Evolutionary conservation across 2,888 invertebrate species (phyloP), one percentile per base, ranked within the genome.

Genomic region (Bombylius major): DNA sequence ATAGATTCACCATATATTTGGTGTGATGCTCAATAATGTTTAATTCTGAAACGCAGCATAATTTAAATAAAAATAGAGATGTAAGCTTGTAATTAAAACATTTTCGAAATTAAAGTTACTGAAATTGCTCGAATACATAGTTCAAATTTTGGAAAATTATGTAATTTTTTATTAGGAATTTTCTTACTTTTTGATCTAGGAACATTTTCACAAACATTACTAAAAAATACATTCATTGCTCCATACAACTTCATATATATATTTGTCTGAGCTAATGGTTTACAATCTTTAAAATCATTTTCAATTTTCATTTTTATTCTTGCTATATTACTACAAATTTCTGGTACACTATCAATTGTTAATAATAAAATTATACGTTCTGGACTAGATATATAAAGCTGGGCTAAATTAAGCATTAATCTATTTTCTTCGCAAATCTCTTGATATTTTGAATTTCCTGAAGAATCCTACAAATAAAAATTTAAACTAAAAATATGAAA

Each of bases 351-450:
- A 7, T 73, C 69, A 44, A 70, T 64, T 0, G 77, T 70, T 33
- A 77, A 65, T 42, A 79, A 63, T 57, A 73, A 66, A 3, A 79
- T 66, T 56, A 80, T 76, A 46, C 76, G 73, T 65, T 80, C 80
- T 1, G 80, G 80, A 67, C 76, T 78, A 14, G 76, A 74, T 6
- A 76, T 71, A 65, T 78, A 76, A 50, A 78, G 67, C 55, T 76
- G 72, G 2, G 79, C 79, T 59, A 80, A 66, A 61, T 76, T 75
- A 55, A 70, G 61, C 63, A 80, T 68, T 47, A 80, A 60, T 56
- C 70, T 68, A 61, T 79, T 76, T 60, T 73, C 72, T 59, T 72
- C 69, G 62, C 75, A 76, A 33, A 49, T 45, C 1, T 45, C 39
- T 42, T 11, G 8, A 42, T 42, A 11, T 42, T 42, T 8, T 36